Evolutionary conservation across 1,140 invertebrate species (phyloP), one percentile per base, ranked within the genome.

Genomic region (Drosophila nebulosa): DNA sequence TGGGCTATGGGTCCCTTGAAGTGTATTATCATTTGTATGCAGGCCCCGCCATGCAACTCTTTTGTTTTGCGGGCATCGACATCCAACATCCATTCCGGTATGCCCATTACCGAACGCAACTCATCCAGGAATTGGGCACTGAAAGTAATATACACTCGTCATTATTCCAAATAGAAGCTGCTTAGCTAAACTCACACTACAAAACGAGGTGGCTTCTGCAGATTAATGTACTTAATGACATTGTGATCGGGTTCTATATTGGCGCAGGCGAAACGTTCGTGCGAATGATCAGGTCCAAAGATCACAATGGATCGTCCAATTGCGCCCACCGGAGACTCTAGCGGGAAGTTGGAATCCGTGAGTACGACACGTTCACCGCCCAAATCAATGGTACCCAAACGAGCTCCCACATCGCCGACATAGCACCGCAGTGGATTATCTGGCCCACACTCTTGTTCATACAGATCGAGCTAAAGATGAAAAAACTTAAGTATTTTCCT

Each of bases 221-320:
- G 94, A 83, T 97, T 97, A 0, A 96, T 95, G 91, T 97, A 97
- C 91, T 97, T 98, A 39, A 98, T 95, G 53, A 98, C 96, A 91
- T 98, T 96, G 90, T 97, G 95, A 91, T 98, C 97, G 1, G 96
- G 96, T 79, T 96, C 94, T 64, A 98, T 97, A 90, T 98, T 98
- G 50, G 97, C 97, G 91, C 97, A 98, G 9, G 97, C 97, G 85
- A 96, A 95, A 77, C 95, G 93, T 51, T 96, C 94, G 1, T 91
- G 89, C 6, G 94, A 94, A 55, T 94, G 93, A 74, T 97, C 94
- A 30, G 96, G 94, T 6, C 94, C 95, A 81, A 97, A 94, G 56
- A 99, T 95, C 1, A 98, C 95, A 74, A 98, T 94, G 2, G 97
- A 98, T 71, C 95, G 94, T 4, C 97, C 96, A 84, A 98, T 92